Conservation (phyloP, 2,113 vertebrate species). For the Oceanites oceanicus region DNA sequence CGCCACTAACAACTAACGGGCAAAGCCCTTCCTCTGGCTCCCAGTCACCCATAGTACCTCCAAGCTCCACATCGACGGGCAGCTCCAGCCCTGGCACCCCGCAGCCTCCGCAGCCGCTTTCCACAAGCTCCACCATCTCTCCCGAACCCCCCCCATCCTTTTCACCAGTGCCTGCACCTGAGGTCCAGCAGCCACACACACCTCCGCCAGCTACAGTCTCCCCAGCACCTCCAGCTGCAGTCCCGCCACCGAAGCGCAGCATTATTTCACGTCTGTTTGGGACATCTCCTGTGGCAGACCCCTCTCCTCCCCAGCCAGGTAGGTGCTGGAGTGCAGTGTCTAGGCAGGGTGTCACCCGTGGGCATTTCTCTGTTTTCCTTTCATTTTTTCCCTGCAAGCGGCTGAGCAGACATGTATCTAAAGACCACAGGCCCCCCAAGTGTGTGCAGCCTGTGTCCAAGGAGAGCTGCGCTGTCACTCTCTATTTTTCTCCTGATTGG, state of each 20-base stretch:
- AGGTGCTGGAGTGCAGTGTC: neutral
- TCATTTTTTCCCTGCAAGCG: neutral
- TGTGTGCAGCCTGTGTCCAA: neutral
- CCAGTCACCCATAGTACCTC: constrained; percentile 88
- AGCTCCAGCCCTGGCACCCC: constrained; percentile 92
- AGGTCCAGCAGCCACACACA: neutral
- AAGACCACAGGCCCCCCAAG: rapidly evolving
- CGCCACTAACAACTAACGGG: constrained; percentile 82
- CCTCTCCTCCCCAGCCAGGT: constrained; percentile 75
- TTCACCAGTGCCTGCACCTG: constrained; percentile 27
- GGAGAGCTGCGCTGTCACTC: neutral
- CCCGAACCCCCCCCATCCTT: neutral
- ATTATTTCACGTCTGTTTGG: constrained; percentile 93
- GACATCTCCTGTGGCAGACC: constrained; percentile 63
- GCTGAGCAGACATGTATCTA: neutral
- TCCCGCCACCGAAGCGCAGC: constrained; percentile 77
- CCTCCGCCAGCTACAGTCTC: neutral
- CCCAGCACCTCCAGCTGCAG: neutral
- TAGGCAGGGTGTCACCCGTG: too few species aligned
- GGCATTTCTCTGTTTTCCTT: neutral
- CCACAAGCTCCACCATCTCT: constrained; percentile 50
- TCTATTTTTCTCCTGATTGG: neutral
- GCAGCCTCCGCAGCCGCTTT: constrained; percentile 69
- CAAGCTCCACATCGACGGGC: constrained; percentile 80
- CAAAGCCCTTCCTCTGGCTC: constrained; percentile 93